Evolutionary conservation across 2,888 invertebrate genomes (phyloP).

Genomic region (Horisme vitalbata): DNA sequence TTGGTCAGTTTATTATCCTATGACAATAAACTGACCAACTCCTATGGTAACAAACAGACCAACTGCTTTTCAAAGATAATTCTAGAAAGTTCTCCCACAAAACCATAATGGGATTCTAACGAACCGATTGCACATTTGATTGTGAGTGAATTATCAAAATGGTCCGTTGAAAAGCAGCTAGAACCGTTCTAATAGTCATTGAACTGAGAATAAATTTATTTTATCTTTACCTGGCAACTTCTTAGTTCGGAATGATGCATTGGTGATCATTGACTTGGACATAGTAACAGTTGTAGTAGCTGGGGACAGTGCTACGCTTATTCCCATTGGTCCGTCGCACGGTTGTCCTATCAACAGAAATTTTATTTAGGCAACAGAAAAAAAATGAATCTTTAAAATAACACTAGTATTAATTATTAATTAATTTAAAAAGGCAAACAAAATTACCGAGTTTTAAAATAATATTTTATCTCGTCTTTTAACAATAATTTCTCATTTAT

Average conservation of each 20-base stretch:
- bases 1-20: too few species aligned
- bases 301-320: constrained; percentile 90
- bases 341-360: constrained; percentile 84
- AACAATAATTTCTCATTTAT: constrained; percentile 1
- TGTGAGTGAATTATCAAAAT: too few species aligned
- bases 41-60: too few species aligned
- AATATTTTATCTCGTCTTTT: constrained; percentile 8
- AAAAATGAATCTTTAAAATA: background rate
- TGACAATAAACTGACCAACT: too few species aligned
- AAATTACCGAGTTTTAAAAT: constrained; percentile 17
- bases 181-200: too few species aligned
- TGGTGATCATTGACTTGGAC: constrained; percentile 97
- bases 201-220: too few species aligned
- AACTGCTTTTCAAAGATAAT: too few species aligned
- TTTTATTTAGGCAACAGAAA: background rate
- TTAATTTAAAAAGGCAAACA: constrained; percentile 5
- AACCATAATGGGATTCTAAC: too few species aligned
- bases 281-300: constrained; percentile 89
- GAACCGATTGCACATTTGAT: too few species aligned
- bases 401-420: too few species aligned
- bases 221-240: constrained; percentile 92
- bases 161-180: too few species aligned
- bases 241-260: constrained; percentile 98
- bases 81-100: too few species aligned
- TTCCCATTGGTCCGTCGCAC: constrained; percentile 91